phyloP scores from a whole-genome alignment of 2,888 invertebrate species.

The Dysmachus trigonus region DNA sequence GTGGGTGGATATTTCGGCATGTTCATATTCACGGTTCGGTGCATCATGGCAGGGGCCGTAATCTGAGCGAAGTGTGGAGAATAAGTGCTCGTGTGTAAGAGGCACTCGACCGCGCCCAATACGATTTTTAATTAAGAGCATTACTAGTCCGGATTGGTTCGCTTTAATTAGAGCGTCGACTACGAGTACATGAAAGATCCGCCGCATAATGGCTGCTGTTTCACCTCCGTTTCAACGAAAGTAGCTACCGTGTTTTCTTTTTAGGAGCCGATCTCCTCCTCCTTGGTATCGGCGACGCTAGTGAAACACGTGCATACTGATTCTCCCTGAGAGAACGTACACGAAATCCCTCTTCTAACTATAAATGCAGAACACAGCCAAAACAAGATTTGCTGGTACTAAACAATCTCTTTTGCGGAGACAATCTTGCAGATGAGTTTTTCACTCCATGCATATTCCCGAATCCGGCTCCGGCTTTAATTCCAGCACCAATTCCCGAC shows the following conservation, averaged over 20 bases:
- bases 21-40: not conserved
- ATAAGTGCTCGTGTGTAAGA: not conserved
- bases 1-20: conserved; percentile 6
- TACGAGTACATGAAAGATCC: not conserved
- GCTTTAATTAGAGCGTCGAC: not conserved
- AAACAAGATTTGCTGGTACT: conserved; percentile 25
- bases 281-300: not conserved
- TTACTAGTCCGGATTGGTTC: not conserved
- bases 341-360: conserved; percentile 31
- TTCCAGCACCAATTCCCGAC: not conserved
- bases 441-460: not conserved
- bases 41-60: not conserved
- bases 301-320: not conserved
- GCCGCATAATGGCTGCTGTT: not conserved
- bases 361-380: conserved; percentile 19
- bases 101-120: not conserved
- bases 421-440: conserved; percentile 11
- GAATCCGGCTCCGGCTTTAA: not conserved
- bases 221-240: not conserved
- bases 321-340: not conserved
- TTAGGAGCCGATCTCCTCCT: not conserved
- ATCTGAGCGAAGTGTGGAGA: not conserved
- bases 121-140: conserved; percentile 1
- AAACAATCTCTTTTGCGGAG: conserved; percentile 28
- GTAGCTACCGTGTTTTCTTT: not conserved